Base-by-base conservation (phyloP, 1,140 invertebrate species). In the Parapsyche elsis region DNA sequence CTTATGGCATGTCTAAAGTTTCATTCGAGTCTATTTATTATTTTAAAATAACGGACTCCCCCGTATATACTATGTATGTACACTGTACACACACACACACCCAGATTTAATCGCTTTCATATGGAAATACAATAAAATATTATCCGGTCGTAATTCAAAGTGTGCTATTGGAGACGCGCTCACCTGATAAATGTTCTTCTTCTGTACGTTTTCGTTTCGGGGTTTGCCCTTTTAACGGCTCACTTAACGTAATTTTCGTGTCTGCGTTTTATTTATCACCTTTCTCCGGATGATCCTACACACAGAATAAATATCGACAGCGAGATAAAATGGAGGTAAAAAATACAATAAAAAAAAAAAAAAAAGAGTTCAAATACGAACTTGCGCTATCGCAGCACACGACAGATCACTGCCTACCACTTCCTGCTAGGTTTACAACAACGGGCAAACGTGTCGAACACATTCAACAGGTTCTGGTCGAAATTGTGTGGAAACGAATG, bases 231-330 rank as follows among this genome's bases (percentile, higher is more conserved):
- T 67, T 24, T 67, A 26, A 67, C 64, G 64, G 19, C 64, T 67
- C 64, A 67, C 64, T 67, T 67, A 67, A 67, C 64, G 64, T 24
- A 67, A 67, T 67, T 67, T 67, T 67, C 64, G 64, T 67, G 64
- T 67, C 19, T 67, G 19, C 21, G 21, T 24, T 67, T 67, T 67
- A 67, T 67, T 67, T 67, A 67, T 67, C 64, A 26, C 64, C 64
- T 67, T 67, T 67, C 64, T 23, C 64, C 24, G 64, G 64, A 67
- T 67, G 64, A 67, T 67, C 64, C 64, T 24, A 24, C 21, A 23
- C n/a, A 23, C 64, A 67, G 24, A 67, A 67, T 67, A 67, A 67
- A 67, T 23, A 61, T 61, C 16, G n/a, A 61, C 64, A 67, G 30
- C 30, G 30, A 61, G 57, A 61, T 61, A 61, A 61, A 61, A 61